Evolutionary conservation across 1,140 invertebrate species (phyloP), one percentile per base, ranked within the genome.

Genomic region (Platyscapa corneri): DNA sequence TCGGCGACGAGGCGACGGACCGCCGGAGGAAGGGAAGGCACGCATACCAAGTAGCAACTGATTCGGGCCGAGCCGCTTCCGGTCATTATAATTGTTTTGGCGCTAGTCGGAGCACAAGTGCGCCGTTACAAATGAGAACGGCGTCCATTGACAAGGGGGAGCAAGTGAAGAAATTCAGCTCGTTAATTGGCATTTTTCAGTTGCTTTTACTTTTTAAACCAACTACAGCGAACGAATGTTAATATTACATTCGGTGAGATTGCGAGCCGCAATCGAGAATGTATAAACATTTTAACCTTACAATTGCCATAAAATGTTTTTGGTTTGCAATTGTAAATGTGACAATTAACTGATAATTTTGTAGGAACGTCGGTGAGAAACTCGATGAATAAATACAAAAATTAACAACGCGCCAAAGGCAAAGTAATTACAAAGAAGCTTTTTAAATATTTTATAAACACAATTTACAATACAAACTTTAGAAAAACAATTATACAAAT

Each of bases 21-120:
- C 42, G 12, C 42, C 42, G 5, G 14, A 3, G 10, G 5, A 23
- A 10, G 27, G 27, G 56, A 10, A 14, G 27, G 14, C 56, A 60
- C 56, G 56, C 27, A 64, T 76, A 83, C 82, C 75, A 83, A 83
- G 70, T 64, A 7, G 6, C 67, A 74, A 76, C 82, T 83, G 82
- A 83, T 75, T 75, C 23, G 34, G 82, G 5, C 79, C 27, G 79
- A 46, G 23, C 23, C 14, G 37, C 72, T 83, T 83, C 72, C 82
- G 82, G 49, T 46, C 37, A 37, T 42, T 60, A 42, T 83, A 76
- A 83, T 83, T 75, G 46, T 30, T 60, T 14, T 46, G 10, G 30
- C 18, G 10, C 3, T 30, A 10, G 0, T 7, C 32, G 46, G 30
- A 20, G 14, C n/a, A 65, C 67, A 72, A 70, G 80, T 34, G 42